A percentile compares a stretch with the other conserved stretches of the same genome.
These are phyloP conservation scores for Perdita meconis DNA, from an alignment of 2,888 invertebrate genomes.

Conservation along the genomic window DNA sequence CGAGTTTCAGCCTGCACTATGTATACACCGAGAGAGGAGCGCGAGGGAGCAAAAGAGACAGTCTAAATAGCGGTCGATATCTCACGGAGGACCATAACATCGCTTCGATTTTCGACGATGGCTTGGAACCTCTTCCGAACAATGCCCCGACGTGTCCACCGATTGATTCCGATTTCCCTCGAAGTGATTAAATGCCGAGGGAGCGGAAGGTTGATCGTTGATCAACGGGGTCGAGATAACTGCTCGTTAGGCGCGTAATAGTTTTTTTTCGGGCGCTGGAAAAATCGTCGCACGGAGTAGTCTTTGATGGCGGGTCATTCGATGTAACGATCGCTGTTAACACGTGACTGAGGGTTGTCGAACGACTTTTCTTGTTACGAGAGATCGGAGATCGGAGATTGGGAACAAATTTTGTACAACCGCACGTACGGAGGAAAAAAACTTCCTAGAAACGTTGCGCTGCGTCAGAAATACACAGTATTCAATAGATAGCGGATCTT, in stretches of 20 bases:
- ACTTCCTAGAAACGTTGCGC: no score
- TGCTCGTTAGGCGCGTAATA: background rate
- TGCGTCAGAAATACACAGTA: no score
- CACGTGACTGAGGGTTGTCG: no score
- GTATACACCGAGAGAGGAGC: conserved; percentile 43
- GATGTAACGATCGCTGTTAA: no score
- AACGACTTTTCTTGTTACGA: no score
- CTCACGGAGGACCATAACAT: conserved; percentile 73
- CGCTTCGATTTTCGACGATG: conserved; percentile 72
- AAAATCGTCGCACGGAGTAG: no score
- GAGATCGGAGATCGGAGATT: no score
- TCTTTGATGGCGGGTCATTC: no score
- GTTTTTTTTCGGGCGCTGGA: background rate
- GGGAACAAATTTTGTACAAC: no score
- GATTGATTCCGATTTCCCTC: no score
- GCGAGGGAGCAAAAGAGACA: conserved; percentile 57
- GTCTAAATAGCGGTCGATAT: conserved; percentile 80
- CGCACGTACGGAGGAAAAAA: no score
- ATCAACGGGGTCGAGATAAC: background rate
- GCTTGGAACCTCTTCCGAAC: conserved; percentile 70
- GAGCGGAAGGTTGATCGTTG: background rate
- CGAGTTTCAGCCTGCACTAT: conserved; percentile 48
- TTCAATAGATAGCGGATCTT: no score
- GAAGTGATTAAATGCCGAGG: background rate
- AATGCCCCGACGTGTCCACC: background rate